Evolutionary conservation across 2,888 invertebrate species (phyloP), one percentile per base, ranked within the genome.

Genomic region (Teleogryllus oceanicus): DNA sequence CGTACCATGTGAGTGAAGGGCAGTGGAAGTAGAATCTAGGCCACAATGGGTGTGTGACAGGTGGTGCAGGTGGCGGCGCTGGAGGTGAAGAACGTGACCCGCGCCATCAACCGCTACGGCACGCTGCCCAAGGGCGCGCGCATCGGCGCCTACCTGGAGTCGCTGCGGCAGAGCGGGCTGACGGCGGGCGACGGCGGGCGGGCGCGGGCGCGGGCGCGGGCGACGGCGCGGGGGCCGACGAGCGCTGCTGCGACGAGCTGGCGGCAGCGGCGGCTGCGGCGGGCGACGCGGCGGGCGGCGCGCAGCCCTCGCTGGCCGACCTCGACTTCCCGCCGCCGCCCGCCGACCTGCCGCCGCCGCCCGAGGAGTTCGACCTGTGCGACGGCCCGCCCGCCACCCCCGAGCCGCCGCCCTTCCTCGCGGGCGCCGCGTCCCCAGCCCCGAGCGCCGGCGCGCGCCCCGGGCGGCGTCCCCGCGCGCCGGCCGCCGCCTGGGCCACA

Each of bases 101-200:
- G 96, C 83, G 97, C 97, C 77, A 96, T 96, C 83, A 97, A 96
- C 88, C 92, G 97, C 49, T 98, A 98, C 87, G 99, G 99, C 21
- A 99, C 99, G 13, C 89, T 99, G 85, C 99, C 99, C 0, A 99
- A 98, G 88, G 97, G 95, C 78, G 97, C 97, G 13, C 91, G 98
- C 83, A 98, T 99, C 84, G 98, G 98, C 50, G 98, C 98, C 11
- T 99, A 96, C 88, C 89, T 99, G 80, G 98, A 98, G 87, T 97
- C 97, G 10, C 89, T 99, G 85, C 91, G 96, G 76, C 94, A 96
- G 85, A 94, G 93, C 85, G 93, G 92, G 78, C 87, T 89, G 84
- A 88, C 90, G 81, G 87, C 89, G 2, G 81, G 80, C 50, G 81
- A 79, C 62, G 76, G 80, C 16, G 24, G 81, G 87, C 89, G 2